Conservation (phyloP, 2,888 invertebrate genomes). For the Steinernema hermaphroditum region DNA sequence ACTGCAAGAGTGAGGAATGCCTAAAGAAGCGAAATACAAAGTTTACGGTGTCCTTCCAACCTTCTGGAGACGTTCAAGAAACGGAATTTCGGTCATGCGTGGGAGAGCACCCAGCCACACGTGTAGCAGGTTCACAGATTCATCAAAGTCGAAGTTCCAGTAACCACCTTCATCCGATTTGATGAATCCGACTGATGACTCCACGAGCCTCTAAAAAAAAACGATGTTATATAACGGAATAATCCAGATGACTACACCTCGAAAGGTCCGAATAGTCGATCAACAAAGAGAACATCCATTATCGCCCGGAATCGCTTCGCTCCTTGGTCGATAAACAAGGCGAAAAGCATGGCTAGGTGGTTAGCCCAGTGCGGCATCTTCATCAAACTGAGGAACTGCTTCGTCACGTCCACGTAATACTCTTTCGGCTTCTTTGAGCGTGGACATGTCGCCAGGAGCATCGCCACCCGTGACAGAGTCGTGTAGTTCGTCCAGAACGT, state of each 20-base stretch:
- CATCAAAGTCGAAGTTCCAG: neutral
- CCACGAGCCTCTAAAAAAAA: neutral
- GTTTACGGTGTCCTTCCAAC: neutral
- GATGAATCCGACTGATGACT: neutral
- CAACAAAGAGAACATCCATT: neutral
- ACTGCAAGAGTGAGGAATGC: constrained; percentile 3
- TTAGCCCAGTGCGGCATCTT: neutral
- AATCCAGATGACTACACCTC: neutral
- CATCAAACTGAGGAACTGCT: constrained; percentile 1
- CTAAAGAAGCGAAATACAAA: neutral
- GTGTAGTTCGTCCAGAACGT: constrained; percentile 8
- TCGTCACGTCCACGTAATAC: constrained; percentile 2
- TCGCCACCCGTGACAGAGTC: neutral
- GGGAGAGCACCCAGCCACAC: constrained; percentile 14
- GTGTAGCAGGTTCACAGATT: neutral
- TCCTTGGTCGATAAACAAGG: constrained; percentile 5
- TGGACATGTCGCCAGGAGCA: neutral
- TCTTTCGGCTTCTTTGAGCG: constrained; percentile 4
- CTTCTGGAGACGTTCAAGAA: neutral
- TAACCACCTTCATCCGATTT: neutral
- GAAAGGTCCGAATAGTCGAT: neutral
- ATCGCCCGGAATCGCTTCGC: neutral
- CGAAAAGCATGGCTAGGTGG: constrained; percentile 10
- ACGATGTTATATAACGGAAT: neutral
- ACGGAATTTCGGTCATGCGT: neutral